phyloP scores from a whole-genome alignment of 2,888 invertebrate species.

The Iselma pallidipennis region DNA sequence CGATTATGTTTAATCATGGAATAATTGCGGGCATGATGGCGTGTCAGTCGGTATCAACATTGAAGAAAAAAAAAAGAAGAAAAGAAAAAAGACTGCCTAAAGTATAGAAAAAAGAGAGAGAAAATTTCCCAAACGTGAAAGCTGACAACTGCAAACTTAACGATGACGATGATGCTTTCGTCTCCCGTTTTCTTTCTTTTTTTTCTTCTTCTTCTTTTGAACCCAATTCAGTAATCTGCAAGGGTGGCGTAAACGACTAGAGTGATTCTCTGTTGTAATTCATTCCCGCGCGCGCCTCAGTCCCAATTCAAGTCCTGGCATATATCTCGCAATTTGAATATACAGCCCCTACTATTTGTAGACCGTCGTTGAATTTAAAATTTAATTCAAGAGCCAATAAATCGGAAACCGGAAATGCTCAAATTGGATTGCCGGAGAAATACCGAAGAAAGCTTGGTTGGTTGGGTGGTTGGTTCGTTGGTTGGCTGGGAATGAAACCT shows the following conservation, averaged over 20 bases:
- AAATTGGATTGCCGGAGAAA: constrained; percentile 37
- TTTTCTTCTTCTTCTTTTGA: constrained; percentile 2
- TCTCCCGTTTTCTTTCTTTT: constrained; percentile 17
- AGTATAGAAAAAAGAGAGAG: not conserved
- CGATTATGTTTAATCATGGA: constrained; percentile 24
- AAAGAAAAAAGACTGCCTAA: not conserved
- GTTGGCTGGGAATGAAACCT: not conserved
- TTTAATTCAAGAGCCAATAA: constrained; percentile 44
- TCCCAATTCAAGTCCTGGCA: constrained; percentile 22
- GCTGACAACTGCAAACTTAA: constrained; percentile 1
- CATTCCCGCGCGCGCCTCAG: constrained; percentile 25
- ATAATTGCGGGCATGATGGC: constrained; percentile 20
- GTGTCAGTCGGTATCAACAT: not conserved
- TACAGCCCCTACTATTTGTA: constrained; percentile 33
- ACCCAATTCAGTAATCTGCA: constrained; percentile 20
- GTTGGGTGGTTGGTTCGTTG: not conserved
- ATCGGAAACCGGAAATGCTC: constrained; percentile 41
- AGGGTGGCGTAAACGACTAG: constrained; percentile 11
- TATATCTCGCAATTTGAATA: constrained; percentile 36
- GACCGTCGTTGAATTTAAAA: constrained; percentile 44
- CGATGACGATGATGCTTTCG: constrained; percentile 24
- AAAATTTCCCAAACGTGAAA: not conserved
- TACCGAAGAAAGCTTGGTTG: constrained; percentile 8
- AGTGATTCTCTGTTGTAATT: constrained; percentile 36
- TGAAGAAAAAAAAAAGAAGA: constrained; percentile 1